Conservation (phyloP, 2,888 invertebrate species). For the Chaetogeoica ovagalla region DNA sequence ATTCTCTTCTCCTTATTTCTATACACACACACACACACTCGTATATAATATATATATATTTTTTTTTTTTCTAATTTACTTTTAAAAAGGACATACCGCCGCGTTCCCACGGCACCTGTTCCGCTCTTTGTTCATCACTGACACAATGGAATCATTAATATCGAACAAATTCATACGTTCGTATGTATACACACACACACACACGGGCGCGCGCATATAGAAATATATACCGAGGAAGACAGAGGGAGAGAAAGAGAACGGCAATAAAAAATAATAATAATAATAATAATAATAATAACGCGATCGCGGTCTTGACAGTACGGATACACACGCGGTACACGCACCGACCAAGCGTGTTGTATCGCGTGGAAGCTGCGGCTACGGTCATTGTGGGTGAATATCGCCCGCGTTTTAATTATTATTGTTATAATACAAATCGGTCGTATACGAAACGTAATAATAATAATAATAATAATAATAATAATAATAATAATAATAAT, state of each 20-base stretch:
- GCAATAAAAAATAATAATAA: background rate
- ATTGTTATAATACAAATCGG: too few species aligned
- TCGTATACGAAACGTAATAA: too few species aligned
- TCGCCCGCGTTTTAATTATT: too few species aligned
- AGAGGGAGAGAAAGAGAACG: slow-evolving; percentile 29
- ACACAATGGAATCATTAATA: slow-evolving; percentile 53
- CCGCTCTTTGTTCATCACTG: slow-evolving; percentile 50
- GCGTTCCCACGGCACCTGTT: slow-evolving; percentile 49
- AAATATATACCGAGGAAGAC: background rate
- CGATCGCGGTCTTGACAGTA: background rate
- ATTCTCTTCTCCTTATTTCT: slow-evolving; percentile 34
- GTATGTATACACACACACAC: background rate
- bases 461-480: too few species aligned
- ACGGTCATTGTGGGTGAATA: too few species aligned
- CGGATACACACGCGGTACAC: too few species aligned
- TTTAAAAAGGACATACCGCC: slow-evolving; percentile 52
- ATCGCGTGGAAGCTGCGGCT: too few species aligned
- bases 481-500: too few species aligned
- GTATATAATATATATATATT: background rate
- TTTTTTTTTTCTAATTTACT: slow-evolving; percentile 49
- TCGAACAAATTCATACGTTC: slow-evolving; percentile 52
- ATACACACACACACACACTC: too few species aligned
- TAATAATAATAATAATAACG: slow-evolving; percentile 45
- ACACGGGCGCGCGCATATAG: background rate
- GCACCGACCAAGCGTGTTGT: too few species aligned